Conservation (phyloP, 1,140 invertebrate genomes). For the Agrypnia vestita region DNA sequence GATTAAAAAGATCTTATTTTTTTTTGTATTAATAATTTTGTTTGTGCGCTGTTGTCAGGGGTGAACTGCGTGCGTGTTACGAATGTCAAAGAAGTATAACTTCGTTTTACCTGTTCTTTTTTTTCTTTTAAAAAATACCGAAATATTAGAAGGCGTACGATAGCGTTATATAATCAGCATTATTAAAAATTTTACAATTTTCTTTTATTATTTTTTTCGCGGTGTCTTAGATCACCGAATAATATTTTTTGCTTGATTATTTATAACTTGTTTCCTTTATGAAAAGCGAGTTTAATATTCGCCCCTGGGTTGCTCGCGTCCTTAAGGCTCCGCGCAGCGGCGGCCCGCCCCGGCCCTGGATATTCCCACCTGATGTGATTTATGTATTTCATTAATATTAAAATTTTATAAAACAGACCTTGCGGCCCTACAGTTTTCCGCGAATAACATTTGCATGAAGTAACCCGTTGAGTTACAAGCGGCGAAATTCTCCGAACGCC, state of each 20-base stretch:
- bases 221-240: not conserved
- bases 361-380: constrained; percentile 37
- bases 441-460: constrained; percentile 39
- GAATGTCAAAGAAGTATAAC: no score
- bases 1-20: no score
- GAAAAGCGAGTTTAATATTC: constrained; percentile 14
- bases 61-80: no score
- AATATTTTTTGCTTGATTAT: not conserved
- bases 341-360: not conserved
- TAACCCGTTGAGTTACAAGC: constrained; percentile 3
- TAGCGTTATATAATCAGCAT: no score
- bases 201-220: no score
- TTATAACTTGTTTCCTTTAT: constrained; percentile 15
- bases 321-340: not conserved
- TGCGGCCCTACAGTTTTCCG: not conserved
- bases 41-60: no score
- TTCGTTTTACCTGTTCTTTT: no score
- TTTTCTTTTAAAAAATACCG: no score
- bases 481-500: not conserved
- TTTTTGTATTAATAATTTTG: no score
- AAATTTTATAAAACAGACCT: constrained; percentile 42
- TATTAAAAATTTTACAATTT: no score
- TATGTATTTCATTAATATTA: constrained; percentile 41
- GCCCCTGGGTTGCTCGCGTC: constrained; percentile 7
- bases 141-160: no score